A percentile compares a stretch with the other conserved stretches of the same genome.
Evolutionary conservation across 2,113 vertebrate species (phyloP).

Genomic region (Zapornia atra): DNA sequence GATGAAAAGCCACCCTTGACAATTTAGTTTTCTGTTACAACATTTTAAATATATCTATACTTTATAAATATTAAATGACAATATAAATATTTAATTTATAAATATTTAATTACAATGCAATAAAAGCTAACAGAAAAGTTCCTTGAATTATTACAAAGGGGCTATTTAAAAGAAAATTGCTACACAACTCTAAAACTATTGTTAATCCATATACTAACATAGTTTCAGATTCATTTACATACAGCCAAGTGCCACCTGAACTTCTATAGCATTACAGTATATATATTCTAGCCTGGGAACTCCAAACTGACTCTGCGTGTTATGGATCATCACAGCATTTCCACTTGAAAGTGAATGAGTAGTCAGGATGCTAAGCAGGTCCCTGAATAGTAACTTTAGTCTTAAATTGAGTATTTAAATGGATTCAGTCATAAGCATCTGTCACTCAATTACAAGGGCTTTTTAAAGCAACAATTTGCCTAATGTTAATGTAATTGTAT

Average conservation of each 20-base stretch:
- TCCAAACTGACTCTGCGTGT: background rate
- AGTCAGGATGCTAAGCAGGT: background rate
- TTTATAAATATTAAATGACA: background rate
- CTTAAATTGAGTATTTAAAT: conserved; percentile 11
- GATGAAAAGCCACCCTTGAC: background rate
- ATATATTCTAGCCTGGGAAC: background rate
- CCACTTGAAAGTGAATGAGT: background rate
- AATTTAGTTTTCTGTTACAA: background rate
- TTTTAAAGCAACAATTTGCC: background rate
- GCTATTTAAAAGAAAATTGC: background rate
- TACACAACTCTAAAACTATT: background rate
- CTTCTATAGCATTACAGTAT: background rate
- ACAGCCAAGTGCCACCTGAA: background rate
- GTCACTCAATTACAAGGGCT: background rate
- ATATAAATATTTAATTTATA: background rate
- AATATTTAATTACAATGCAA: background rate
- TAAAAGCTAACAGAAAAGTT: background rate
- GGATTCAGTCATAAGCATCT: background rate
- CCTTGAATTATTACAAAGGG: background rate
- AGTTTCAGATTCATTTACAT: background rate
- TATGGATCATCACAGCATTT: background rate
- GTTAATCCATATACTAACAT: background rate
- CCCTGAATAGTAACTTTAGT: background rate
- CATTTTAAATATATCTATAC: background rate
- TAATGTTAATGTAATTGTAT: background rate